phyloP scores from a whole-genome alignment of 2,888 invertebrate genomes.

The Agrochola lota region DNA sequence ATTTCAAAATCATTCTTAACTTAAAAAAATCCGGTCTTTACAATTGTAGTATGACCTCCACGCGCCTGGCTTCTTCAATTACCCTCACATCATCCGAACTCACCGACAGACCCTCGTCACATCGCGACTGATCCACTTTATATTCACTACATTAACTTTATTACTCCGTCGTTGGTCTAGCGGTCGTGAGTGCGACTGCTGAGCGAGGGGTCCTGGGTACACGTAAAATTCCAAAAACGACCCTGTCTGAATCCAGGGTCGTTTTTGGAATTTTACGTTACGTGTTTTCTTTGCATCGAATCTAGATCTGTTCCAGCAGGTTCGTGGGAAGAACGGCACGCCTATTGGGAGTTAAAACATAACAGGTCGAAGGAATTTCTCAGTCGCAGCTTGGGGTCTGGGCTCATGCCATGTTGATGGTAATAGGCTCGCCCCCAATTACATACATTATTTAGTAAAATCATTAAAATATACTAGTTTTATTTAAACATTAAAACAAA shows the following conservation, averaged over 20 bases:
- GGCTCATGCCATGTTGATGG: not conserved
- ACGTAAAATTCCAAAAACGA: no score
- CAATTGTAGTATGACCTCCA: not conserved
- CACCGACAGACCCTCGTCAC: constrained; percentile 51
- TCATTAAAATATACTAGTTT: no score
- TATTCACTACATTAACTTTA: constrained; percentile 54
- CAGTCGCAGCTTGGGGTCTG: not conserved
- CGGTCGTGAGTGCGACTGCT: not conserved
- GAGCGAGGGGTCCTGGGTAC: no score
- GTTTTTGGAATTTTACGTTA: not conserved
- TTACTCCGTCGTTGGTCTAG: not conserved
- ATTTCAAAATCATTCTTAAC: no score
- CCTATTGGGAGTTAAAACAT: not conserved
- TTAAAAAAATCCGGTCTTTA: no score
- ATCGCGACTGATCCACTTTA: constrained; percentile 28
- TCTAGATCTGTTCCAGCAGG: not conserved
- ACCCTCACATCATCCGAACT: constrained; percentile 6
- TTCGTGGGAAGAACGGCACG: not conserved
- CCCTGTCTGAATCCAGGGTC: not conserved
- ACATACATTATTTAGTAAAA: no score
- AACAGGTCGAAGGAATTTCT: not conserved
- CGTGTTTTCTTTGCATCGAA: not conserved
- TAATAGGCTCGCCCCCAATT: not conserved
- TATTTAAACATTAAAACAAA: no score
- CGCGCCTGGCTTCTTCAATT: constrained; percentile 14